Percentiles rank a stretch among this genome's conserved stretches.
Conservation (phyloP, 2,888 invertebrate genomes). For the Anagyrus pseudococci region DNA sequence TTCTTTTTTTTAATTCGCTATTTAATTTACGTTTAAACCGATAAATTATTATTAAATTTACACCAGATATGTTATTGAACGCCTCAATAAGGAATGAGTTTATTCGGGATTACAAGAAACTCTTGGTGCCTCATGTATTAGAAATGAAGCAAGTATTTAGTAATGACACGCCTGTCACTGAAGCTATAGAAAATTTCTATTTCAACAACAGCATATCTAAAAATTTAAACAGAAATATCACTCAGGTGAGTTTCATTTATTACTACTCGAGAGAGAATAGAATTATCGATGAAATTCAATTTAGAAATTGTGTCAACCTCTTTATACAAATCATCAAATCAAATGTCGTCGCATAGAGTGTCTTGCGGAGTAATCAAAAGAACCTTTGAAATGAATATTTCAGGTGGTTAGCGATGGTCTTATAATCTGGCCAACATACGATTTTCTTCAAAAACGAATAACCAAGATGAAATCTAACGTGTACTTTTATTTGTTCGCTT, state of each 20-base stretch:
- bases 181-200: constrained; percentile 44
- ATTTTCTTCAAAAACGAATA: constrained; percentile 38
- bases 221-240: constrained; percentile 34
- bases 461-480: constrained; percentile 45
- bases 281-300: not conserved
- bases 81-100: constrained; percentile 13
- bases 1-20: too few relatives aligned
- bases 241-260: constrained; percentile 38
- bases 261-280: not conserved
- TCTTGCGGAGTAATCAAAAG: not conserved
- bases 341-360: not conserved
- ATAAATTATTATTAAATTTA: too few relatives aligned
- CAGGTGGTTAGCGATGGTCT: constrained; percentile 45
- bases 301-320: not conserved
- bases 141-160: constrained; percentile 22
- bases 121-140: constrained; percentile 16
- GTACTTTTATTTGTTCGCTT: constrained; percentile 50
- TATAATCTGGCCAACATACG: constrained; percentile 43
- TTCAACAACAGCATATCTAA: constrained; percentile 39
- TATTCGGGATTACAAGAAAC: constrained; percentile 6
- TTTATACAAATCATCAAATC: not conserved
- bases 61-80: constrained; percentile 33
- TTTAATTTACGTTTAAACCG: too few relatives aligned
- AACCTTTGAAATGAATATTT: not conserved
- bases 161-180: constrained; percentile 31